Evolutionary conservation across 2,113 vertebrate species (phyloP).

Genomic region (Ochotona princeps): DNA sequence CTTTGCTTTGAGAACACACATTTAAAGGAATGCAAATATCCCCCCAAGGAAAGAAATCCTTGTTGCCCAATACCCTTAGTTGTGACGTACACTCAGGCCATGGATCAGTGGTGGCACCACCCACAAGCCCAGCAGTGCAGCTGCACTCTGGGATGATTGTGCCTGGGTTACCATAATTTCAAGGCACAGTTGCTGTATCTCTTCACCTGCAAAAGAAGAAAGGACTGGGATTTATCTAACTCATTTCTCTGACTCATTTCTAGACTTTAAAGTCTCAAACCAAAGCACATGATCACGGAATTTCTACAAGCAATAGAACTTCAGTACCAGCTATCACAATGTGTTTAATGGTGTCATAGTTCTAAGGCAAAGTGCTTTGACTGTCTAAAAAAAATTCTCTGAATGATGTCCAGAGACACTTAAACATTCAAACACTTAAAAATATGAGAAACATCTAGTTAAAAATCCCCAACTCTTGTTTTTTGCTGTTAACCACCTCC

Average conservation of each 20-base stretch:
- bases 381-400: neutral
- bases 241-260: slow-evolving; percentile 51
- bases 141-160: slow-evolving; percentile 93
- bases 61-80: neutral
- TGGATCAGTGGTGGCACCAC: slow-evolving; percentile 91
- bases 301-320: neutral
- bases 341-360: neutral
- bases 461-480: neutral
- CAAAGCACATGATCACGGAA: neutral
- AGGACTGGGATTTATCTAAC: neutral
- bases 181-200: slow-evolving; percentile 93
- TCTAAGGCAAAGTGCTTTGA: neutral
- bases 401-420: neutral
- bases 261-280: neutral
- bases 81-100: slow-evolving; percentile 90
- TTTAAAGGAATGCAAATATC: neutral
- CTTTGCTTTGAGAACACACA: neutral
- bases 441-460: slow-evolving; percentile 12
- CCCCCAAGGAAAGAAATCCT: neutral
- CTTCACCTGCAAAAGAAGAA: slow-evolving; percentile 89
- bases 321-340: neutral
- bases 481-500: neutral
- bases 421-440: neutral
- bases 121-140: slow-evolving; percentile 94
- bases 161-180: slow-evolving; percentile 90